These are phyloP conservation scores for human DNA, from an alignment of 2,113 vertebrate genomes.

Conservation along the genomic window GRCh38 chr4:81783501-81784000, in stretches of 20 bases:
- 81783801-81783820: background rate
- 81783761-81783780: background rate
- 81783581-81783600: slow-evolving; percentile 17
- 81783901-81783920: slow-evolving; percentile 1
- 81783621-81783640: slow-evolving; percentile 8
- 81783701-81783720: slow-evolving; percentile 19
- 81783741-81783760: background rate
- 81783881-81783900: slow-evolving; percentile 37
- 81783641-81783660: background rate
- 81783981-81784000: background rate
- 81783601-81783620: background rate
- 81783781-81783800: background rate
- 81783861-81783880: background rate
- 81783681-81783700: background rate
- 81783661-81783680: background rate
- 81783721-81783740: slow-evolving; percentile 23
- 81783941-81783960: background rate
- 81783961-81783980: background rate
- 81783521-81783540: background rate
- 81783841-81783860: background rate
- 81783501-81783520: background rate
- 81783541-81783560: background rate
- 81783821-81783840: background rate
- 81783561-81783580: background rate
- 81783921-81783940: background rate